Percentiles rank a stretch among this genome's conserved stretches.
Evolutionary conservation across 2,888 invertebrate species (phyloP).

Genomic region (Athalia cordata): DNA sequence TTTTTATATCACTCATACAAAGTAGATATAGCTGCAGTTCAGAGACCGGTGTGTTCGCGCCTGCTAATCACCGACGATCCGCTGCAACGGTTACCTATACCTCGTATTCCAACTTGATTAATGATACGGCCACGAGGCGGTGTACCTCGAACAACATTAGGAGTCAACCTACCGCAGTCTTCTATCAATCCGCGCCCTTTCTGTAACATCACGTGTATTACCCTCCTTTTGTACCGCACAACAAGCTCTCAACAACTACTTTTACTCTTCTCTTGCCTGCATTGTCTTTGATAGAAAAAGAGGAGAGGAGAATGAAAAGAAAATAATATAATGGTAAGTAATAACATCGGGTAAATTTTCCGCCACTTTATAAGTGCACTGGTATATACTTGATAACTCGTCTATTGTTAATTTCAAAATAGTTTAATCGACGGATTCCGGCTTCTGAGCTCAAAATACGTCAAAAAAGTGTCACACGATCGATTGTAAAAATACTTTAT

Average conservation of each 20-base stretch:
- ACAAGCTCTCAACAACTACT: neutral
- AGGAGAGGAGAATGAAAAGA: neutral
- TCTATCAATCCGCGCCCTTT: conserved; percentile 61
- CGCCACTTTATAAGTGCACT: too few species aligned
- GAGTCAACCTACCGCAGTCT: conserved; percentile 66
- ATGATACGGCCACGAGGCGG: conserved; percentile 55
- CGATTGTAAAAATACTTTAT: too few species aligned
- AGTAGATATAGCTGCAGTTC: too few species aligned
- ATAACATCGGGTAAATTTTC: too few species aligned
- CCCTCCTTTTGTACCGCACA: too few species aligned
- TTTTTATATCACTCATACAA: too few species aligned
- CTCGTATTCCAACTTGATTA: conserved; percentile 58
- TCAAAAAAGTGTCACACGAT: too few species aligned
- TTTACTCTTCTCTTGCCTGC: neutral
- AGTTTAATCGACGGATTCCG: too few species aligned
- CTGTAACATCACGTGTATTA: neutral
- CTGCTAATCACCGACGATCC: conserved; percentile 34
- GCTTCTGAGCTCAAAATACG: too few species aligned
- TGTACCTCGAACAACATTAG: conserved; percentile 59
- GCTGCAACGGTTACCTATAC: neutral
- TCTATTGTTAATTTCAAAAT: too few species aligned
- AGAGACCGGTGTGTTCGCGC: conserved; percentile 30
- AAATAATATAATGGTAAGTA: too few species aligned
- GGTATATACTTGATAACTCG: too few species aligned
- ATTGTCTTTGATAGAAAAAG: neutral